These are phyloP conservation scores for Eupithecia dodoneata DNA, from an alignment of 2,888 invertebrate genomes.

Conservation along the genomic window DNA sequence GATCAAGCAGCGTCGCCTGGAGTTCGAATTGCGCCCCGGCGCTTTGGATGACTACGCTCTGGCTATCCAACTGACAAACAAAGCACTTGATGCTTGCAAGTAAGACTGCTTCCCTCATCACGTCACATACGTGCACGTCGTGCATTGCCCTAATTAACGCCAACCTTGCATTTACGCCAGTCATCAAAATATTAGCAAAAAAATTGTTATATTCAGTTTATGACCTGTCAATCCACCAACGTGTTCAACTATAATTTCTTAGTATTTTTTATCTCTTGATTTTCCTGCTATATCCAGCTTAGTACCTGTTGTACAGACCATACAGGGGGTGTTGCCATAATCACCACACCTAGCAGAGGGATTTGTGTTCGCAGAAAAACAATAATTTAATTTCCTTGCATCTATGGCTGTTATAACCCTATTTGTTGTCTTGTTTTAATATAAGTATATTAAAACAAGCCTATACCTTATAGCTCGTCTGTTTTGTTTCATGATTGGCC, in stretches of 20 bases:
- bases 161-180: too few relatives aligned
- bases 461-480: background rate
- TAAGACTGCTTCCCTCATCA: slow-evolving; percentile 50
- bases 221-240: too few relatives aligned
- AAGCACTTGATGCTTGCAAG: slow-evolving; percentile 89
- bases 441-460: background rate
- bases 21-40: slow-evolving; percentile 90
- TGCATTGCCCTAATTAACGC: too few relatives aligned
- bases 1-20: slow-evolving; percentile 91
- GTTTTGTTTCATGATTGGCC: background rate
- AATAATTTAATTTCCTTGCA: too few relatives aligned
- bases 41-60: slow-evolving; percentile 92
- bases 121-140: background rate
- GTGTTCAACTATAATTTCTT: too few relatives aligned
- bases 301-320: too few relatives aligned
- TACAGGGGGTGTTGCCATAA: background rate
- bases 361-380: background rate
- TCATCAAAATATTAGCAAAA: too few relatives aligned
- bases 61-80: slow-evolving; percentile 91
- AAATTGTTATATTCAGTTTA: too few relatives aligned
- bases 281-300: too few relatives aligned
- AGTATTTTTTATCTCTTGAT: too few relatives aligned
- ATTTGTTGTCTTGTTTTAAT: background rate
- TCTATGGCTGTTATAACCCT: too few relatives aligned
- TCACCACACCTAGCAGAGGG: background rate